Evolutionary conservation across 2,113 vertebrate genomes (phyloP), one percentile per base, ranked within the genome.

Genomic region (Laterallus jamaicensis): DNA sequence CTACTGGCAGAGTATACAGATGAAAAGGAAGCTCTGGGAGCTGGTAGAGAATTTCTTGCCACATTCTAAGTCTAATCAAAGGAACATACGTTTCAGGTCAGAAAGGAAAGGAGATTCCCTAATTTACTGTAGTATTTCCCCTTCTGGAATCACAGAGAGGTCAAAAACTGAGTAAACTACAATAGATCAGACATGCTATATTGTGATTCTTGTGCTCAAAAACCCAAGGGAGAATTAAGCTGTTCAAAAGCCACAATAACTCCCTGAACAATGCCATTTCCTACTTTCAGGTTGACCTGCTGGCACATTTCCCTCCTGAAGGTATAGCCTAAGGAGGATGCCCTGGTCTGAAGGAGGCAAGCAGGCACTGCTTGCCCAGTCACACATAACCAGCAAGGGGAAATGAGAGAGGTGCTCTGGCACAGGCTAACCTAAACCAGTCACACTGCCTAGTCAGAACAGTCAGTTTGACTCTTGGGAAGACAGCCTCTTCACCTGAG

Each of bases 21-120:
- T 91, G 90, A 97, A 94, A 63, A 92, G 94, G 82, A 95, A 94
- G 95, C 86, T 82, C 71, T 77, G 86, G 96, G 95, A 94, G 87
- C 60, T 32, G 32, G 49, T 74, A 35, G 64, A 75, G 55, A 94
- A 93, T 95, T 93, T 95, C 95, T 94, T 87, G 90, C 91, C 77
- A 64, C 56, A 71, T 86, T 81, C 40, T 58, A 94, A 83, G 58
- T 64, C 76, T 96, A 97, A 90, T 92, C 85, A 94, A 94, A 97
- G 85, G 91, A 96, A 74, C 82, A 86, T 12, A 82, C 2, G 12
- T 73, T 88, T 85, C 63, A 52, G 73, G 90, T 94, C 50, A 71
- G 42, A 92, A 85, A 70, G 52, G 10, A 88, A 70, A 35, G 47
- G 82, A 50, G 39, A 59, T 40, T 62, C 55, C 68, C 47, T 86